Conservation (phyloP, 92 coral and sea anemone species). For the Micromussa lordhowensis region DNA sequence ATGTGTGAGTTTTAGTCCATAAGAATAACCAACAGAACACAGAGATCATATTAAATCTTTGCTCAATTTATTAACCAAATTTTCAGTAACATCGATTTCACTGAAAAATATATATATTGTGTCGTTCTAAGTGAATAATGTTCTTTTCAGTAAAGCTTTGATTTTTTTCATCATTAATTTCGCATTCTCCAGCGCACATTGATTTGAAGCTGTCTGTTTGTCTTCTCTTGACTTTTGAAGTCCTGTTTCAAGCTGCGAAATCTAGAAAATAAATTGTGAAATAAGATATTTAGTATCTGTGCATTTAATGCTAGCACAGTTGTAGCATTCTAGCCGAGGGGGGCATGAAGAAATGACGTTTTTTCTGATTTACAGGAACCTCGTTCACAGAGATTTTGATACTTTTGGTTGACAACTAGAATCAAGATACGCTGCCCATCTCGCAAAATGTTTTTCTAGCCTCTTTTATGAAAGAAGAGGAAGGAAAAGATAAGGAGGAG, state of each 20-base stretch:
- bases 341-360: not conserved
- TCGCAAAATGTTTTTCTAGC: not conserved
- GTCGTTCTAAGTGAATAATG: not conserved
- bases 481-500: not conserved
- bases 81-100: constrained; percentile 12
- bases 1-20: too few relatives aligned
- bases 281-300: not conserved
- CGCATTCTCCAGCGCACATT: constrained; percentile 5
- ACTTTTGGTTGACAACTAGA: not conserved
- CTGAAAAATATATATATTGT: not conserved
- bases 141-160: not conserved
- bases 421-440: not conserved
- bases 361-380: not conserved
- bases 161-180: constrained; percentile 19
- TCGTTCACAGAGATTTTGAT: not conserved
- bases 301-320: not conserved
- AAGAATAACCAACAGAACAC: constrained; percentile 13
- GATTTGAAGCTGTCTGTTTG: constrained; percentile 14
- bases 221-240: constrained; percentile 9
- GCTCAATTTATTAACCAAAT: constrained; percentile 33
- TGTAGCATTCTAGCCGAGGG: not conserved
- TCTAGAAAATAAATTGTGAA: not conserved
- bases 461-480: not conserved
- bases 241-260: not conserved
- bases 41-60: constrained; percentile 37